Percentiles rank a stretch among this genome's conserved stretches.
Evolutionary conservation across 30 jellyfish, hydroid and myxozoan genomes (phyloP).

Genomic region (Turritopsis rubra): DNA sequence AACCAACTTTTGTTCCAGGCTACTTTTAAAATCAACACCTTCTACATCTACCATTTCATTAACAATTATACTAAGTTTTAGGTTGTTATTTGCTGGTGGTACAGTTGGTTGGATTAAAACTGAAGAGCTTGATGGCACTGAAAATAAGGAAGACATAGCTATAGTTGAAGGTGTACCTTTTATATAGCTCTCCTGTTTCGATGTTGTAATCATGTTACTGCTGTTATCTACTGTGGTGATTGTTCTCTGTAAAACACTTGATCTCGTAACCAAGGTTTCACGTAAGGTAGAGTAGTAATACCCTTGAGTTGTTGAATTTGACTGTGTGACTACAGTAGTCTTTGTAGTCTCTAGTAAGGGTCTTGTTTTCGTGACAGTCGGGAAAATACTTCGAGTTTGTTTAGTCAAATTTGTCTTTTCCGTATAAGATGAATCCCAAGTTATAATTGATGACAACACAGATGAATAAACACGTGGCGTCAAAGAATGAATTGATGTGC

Average conservation of each 20-base stretch:
- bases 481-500: neutral
- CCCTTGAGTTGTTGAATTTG: neutral
- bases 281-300: neutral
- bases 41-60: neutral
- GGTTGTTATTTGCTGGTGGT: neutral
- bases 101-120: neutral
- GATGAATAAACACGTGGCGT: neutral
- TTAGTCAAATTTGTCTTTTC: neutral
- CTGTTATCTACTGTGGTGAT: neutral
- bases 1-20: conserved; percentile 5
- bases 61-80: neutral
- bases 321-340: neutral
- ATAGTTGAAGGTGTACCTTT: neutral
- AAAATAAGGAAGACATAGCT: neutral
- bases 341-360: neutral
- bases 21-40: neutral
- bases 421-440: neutral
- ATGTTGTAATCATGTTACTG: neutral
- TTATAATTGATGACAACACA: neutral
- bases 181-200: neutral
- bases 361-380: neutral
- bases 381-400: neutral
- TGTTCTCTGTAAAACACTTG: neutral
- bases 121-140: neutral
- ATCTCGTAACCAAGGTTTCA: neutral